A percentile compares a stretch with the other conserved stretches of the same genome.
Evolutionary conservation across 2,888 invertebrate species (phyloP).

Genomic region (Acleris holmiana): DNA sequence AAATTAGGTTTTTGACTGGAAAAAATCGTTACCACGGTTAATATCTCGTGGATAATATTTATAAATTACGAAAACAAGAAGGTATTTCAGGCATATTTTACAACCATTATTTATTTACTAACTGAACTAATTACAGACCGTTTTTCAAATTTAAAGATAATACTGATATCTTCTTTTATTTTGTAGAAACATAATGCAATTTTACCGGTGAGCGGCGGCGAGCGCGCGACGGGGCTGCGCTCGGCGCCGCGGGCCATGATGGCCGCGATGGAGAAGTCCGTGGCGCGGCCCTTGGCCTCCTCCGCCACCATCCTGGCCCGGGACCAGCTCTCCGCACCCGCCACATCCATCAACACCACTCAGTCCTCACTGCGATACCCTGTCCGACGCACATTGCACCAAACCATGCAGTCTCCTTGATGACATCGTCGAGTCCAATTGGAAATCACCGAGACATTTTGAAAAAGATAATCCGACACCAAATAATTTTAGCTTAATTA

Average conservation of each 20-base stretch:
- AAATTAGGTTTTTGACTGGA: no score
- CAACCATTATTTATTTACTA: no score
- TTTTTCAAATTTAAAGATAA: no score
- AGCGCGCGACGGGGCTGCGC: constrained; percentile 75
- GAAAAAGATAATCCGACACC: not conserved
- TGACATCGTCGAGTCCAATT: not conserved
- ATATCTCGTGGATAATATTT: no score
- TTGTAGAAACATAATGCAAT: not conserved
- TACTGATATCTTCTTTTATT: no score
- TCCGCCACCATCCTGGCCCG: constrained; percentile 77
- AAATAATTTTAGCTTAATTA: not conserved
- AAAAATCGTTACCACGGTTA: no score
- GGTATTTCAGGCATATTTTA: no score
- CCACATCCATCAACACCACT: constrained; percentile 79
- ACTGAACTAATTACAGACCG: no score
- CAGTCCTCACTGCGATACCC: constrained; percentile 51
- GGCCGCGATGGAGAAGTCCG: constrained; percentile 98
- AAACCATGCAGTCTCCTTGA: constrained; percentile 44
- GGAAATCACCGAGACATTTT: constrained; percentile 2
- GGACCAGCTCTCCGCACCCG: constrained; percentile 74
- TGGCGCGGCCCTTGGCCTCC: constrained; percentile 86
- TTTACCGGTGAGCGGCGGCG: constrained; percentile 74
- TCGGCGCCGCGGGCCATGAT: constrained; percentile 91
- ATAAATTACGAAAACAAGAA: no score
- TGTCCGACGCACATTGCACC: constrained; percentile 63